Conservation (phyloP, 2,888 invertebrate genomes). For the Drosophila testacea region DNA sequence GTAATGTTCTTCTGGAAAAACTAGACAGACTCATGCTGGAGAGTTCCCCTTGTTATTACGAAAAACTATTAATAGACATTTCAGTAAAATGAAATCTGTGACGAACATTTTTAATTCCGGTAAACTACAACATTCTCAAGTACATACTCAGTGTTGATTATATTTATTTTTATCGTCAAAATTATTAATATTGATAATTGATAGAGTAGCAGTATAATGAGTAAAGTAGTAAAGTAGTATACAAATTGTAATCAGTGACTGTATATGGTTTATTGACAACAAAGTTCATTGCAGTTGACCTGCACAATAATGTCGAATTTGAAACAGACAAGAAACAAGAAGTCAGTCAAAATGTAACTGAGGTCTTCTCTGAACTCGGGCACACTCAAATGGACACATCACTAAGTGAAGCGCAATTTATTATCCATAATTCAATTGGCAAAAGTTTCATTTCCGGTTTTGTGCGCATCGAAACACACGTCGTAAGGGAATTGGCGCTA, state of each 20-base stretch:
- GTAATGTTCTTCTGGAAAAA: conserved; percentile 3
- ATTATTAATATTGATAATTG: too few relatives aligned
- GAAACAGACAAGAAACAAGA: background rate
- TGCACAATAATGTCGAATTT: background rate
- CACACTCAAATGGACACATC: conserved; percentile 18
- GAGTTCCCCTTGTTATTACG: background rate
- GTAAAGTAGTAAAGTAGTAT: too few relatives aligned
- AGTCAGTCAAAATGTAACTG: background rate
- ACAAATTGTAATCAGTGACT: too few relatives aligned
- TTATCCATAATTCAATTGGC: conserved; percentile 64
- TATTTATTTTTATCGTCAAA: background rate
- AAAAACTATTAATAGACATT: background rate
- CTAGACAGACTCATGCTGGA: background rate
- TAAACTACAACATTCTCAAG: background rate
- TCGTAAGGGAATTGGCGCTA: conserved; percentile 5
- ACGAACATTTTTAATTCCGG: conserved; percentile 1
- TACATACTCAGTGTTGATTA: background rate
- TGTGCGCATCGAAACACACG: conserved; percentile 33
- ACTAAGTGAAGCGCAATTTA: conserved; percentile 48
- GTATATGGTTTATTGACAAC: too few relatives aligned
- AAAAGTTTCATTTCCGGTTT: conserved; percentile 56
- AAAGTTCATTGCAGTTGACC: background rate
- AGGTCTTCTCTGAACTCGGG: background rate
- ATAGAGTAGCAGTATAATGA: background rate
- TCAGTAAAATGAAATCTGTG: background rate